Conservation (phyloP, 2,888 invertebrate species). For the Ochropacha duplaris region DNA sequence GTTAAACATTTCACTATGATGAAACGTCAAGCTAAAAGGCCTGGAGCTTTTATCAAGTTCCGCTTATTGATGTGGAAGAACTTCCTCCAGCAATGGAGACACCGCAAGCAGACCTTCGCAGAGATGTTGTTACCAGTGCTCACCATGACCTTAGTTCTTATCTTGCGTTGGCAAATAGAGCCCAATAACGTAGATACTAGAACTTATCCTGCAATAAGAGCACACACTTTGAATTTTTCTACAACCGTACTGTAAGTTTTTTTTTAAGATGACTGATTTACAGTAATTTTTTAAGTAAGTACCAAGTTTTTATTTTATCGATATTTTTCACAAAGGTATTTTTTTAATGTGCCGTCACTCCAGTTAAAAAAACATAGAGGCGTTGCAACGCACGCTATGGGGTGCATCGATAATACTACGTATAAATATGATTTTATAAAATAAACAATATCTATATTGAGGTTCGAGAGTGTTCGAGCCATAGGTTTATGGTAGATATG, state of each 20-base stretch:
- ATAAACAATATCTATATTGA: too few species aligned
- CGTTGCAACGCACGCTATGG: too few species aligned
- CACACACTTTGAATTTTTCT: constrained; percentile 49
- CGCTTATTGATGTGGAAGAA: constrained; percentile 92
- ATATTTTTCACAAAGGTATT: too few species aligned
- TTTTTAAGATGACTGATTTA: too few species aligned
- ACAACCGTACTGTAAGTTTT: constrained; percentile 54
- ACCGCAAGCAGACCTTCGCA: constrained; percentile 85
- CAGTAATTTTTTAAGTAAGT: too few species aligned
- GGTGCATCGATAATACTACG: too few species aligned
- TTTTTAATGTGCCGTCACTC: too few species aligned
- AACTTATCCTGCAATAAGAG: constrained; percentile 52
- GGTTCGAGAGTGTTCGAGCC: too few species aligned
- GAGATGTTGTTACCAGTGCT: constrained; percentile 87
- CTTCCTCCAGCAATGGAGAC: constrained; percentile 89
- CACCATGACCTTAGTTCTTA: constrained; percentile 86
- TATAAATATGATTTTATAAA: too few species aligned
- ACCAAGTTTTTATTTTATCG: too few species aligned
- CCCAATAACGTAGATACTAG: constrained; percentile 59
- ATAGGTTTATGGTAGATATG: too few species aligned
- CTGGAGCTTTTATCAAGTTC: constrained; percentile 82
- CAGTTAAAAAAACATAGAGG: too few species aligned
- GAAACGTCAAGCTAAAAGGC: constrained; percentile 31
- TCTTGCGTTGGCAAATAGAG: constrained; percentile 86
- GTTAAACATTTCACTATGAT: constrained; percentile 21